These are phyloP conservation scores for Chromoteleia sp. DNA, from an alignment of 2,888 invertebrate species.

Conservation along the genomic window DNA sequence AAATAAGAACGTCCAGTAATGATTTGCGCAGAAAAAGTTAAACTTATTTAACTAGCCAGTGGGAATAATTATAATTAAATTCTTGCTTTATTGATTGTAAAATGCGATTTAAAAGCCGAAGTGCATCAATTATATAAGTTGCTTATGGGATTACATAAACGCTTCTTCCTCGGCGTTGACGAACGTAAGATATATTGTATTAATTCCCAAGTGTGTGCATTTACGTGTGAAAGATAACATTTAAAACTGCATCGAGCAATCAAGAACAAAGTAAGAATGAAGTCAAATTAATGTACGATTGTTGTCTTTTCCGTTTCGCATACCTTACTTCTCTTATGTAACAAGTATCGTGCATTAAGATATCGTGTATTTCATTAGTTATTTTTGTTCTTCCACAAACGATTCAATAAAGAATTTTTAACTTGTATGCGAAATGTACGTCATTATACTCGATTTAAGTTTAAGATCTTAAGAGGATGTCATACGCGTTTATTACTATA, in stretches of 20 bases:
- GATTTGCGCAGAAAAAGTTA: neutral
- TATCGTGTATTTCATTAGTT: too few relatives aligned
- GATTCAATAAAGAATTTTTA: too few relatives aligned
- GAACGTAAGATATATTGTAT: constrained; percentile 47
- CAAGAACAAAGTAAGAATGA: constrained; percentile 35
- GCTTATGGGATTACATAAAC: constrained; percentile 21
- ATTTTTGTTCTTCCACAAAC: too few relatives aligned
- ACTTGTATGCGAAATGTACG: too few relatives aligned
- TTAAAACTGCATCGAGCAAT: constrained; percentile 35
- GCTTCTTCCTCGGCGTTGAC: constrained; percentile 43
- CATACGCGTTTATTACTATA: too few relatives aligned
- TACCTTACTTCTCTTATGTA: constrained; percentile 10
- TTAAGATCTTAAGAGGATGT: too few relatives aligned
- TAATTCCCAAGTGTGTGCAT: constrained; percentile 38
- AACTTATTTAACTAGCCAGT: constrained; percentile 35
- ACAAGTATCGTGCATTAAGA: too few relatives aligned
- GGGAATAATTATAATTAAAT: constrained; percentile 54
- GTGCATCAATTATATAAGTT: constrained; percentile 44
- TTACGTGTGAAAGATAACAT: constrained; percentile 54
- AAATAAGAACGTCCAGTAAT: constrained; percentile 21
- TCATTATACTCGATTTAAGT: too few relatives aligned
- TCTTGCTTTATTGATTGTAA: constrained; percentile 48
- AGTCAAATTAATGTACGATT: constrained; percentile 53
- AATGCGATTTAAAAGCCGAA: constrained; percentile 40
- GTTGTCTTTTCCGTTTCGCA: constrained; percentile 46